Evolutionary conservation across 2,888 invertebrate species (phyloP).

Genomic region (Metacarcinus magister): DNA sequence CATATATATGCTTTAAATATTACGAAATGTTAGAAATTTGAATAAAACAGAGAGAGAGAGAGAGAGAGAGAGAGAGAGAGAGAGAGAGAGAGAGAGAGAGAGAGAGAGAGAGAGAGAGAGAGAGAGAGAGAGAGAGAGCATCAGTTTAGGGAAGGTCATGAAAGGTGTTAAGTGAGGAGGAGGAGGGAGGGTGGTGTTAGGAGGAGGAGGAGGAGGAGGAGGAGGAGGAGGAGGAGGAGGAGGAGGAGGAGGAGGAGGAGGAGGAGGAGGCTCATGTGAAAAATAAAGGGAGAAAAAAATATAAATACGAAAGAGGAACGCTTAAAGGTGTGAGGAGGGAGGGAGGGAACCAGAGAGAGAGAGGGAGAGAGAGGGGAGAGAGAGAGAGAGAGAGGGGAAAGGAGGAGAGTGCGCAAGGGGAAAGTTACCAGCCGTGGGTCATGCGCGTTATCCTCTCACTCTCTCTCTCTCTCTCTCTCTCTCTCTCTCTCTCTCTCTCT

Average conservation of each 20-base stretch:
- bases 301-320: no score
- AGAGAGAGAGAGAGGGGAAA: background rate
- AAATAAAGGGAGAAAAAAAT: no score
- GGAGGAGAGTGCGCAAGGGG: constrained; percentile 46
- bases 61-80: constrained; percentile 34
- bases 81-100: constrained; percentile 57
- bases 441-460: constrained; percentile 20
- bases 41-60: background rate
- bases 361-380: background rate
- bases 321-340: background rate
- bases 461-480: constrained; percentile 40
- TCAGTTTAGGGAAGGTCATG: background rate
- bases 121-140: constrained; percentile 52
- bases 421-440: constrained; percentile 35
- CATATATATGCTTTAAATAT: no score
- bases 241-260: no score
- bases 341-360: background rate
- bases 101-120: constrained; percentile 51
- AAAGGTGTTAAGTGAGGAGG: background rate
- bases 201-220: no score
- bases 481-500: constrained; percentile 53
- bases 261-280: no score
- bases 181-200: no score
- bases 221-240: no score
- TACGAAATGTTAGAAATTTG: no score